Percentiles rank a stretch among this genome's conserved stretches.
phyloP scores from a whole-genome alignment of 2,797 vertebrate genomes.

The Xenopus petersii region DNA sequence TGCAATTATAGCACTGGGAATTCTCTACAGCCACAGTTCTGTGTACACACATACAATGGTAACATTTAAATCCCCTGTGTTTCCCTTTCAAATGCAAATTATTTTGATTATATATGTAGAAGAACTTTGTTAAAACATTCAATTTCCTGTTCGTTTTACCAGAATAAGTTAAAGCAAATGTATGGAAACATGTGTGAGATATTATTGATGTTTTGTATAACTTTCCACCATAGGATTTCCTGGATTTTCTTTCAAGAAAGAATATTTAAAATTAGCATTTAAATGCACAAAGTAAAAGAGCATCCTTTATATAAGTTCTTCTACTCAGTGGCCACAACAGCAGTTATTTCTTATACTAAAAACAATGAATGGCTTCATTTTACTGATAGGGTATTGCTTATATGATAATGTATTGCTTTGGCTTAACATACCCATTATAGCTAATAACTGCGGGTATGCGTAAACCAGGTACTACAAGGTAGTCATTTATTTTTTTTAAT shows the following conservation, averaged over 20 bases:
- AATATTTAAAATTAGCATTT: neutral
- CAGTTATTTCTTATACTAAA: neutral
- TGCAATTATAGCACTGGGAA: too few relatives aligned
- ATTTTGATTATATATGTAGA: neutral
- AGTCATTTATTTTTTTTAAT: too few relatives aligned
- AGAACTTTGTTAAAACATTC: neutral
- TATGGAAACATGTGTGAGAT: neutral
- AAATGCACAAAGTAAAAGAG: neutral
- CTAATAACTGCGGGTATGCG: too few relatives aligned
- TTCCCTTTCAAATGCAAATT: neutral
- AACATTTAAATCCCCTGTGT: neutral
- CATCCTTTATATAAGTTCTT: neutral
- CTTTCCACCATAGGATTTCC: neutral
- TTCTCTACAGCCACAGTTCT: too few relatives aligned
- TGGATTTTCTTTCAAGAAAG: neutral
- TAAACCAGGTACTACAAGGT: too few relatives aligned
- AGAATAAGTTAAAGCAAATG: neutral
- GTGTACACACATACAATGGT: too few relatives aligned
- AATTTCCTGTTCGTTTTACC: neutral
- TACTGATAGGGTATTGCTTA: neutral
- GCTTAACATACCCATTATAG: too few relatives aligned
- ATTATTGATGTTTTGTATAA: constrained; percentile 1
- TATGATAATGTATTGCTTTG: neutral
- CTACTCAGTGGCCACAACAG: neutral
- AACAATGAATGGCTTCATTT: neutral